Percentiles rank a stretch among this genome's conserved stretches.
Conservation (phyloP, 1,140 invertebrate species). For the Caerostris extrusa region DNA sequence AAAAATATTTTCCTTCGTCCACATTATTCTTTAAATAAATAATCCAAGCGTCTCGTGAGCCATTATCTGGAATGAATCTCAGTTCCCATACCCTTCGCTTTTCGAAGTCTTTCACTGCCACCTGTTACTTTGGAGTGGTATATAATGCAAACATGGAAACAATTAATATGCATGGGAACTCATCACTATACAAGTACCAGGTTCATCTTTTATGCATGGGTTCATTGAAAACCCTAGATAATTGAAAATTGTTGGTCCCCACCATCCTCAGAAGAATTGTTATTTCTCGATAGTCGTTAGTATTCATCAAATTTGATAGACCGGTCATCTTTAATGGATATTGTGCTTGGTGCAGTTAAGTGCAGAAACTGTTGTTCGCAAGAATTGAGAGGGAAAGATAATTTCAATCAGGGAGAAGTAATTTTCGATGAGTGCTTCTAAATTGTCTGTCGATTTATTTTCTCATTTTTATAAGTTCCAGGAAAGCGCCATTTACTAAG, state of each 20-base stretch:
- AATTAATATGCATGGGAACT: conserved; percentile 44
- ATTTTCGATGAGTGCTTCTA: not conserved
- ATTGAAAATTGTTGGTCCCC: not conserved
- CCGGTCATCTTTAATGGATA: conserved; percentile 9
- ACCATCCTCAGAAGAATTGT: not conserved
- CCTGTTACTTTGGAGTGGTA: not conserved
- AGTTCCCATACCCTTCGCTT: not conserved
- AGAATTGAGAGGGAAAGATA: not conserved
- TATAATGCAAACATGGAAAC: not conserved
- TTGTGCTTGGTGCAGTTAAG: not conserved
- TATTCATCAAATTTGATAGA: conserved; percentile 28
- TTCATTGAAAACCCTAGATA: conserved; percentile 9
- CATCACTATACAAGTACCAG: conserved; percentile 34
- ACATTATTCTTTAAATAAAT: conserved; percentile 27
- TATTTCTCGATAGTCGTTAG: conserved; percentile 11
- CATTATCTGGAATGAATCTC: not conserved
- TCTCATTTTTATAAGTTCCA: too few relatives aligned
- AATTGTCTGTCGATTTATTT: not conserved
- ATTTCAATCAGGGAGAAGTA: not conserved
- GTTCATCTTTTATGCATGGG: conserved; percentile 36
- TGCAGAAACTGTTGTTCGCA: not conserved
- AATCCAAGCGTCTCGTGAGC: not conserved
- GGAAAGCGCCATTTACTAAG: too few relatives aligned
- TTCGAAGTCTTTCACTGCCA: conserved; percentile 6
- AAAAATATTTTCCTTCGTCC: too few relatives aligned